A percentile compares a stretch with the other conserved stretches of the same genome.
Evolutionary conservation across 2,797 vertebrate species (phyloP).

Genomic region (Fringilla coelebs): DNA sequence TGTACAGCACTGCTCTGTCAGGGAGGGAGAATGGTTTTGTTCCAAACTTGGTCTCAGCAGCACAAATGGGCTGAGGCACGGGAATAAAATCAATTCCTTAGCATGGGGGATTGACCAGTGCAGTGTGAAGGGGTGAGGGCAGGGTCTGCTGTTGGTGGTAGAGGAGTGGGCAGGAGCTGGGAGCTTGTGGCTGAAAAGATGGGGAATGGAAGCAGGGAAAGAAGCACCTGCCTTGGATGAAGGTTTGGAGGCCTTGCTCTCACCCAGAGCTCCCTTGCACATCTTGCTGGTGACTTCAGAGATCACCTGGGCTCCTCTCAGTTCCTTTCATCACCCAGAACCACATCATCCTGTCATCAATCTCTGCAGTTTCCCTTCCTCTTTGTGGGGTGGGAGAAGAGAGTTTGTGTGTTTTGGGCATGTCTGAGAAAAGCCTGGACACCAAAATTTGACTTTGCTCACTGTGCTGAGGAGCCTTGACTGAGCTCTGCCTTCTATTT

Average conservation of each 20-base stretch:
- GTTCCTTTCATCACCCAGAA: not conserved
- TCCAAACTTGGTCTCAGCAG: not conserved
- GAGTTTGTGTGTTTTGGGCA: rapidly evolving
- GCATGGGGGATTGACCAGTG: no score
- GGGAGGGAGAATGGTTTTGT: not conserved
- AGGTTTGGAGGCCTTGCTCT: not conserved
- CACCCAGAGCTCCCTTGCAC: not conserved
- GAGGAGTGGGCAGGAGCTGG: not conserved
- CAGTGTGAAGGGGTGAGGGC: not conserved
- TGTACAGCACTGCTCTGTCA: not conserved
- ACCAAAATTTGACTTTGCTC: not conserved
- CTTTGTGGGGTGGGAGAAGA: not conserved
- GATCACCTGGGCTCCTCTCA: not conserved
- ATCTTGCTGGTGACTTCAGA: not conserved
- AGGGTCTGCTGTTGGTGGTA: not conserved
- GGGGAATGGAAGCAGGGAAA: not conserved
- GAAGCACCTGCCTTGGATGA: not conserved
- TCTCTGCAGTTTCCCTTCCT: not conserved
- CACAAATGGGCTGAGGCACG: not conserved
- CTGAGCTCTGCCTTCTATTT: not conserved
- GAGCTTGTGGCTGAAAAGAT: not conserved
- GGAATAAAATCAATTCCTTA: not conserved
- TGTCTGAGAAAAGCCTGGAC: not conserved
- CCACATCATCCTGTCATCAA: not conserved
- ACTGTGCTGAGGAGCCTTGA: not conserved